Evolutionary conservation across 2,888 invertebrate species (phyloP).

Genomic region (Chromoteleia sp.): DNA sequence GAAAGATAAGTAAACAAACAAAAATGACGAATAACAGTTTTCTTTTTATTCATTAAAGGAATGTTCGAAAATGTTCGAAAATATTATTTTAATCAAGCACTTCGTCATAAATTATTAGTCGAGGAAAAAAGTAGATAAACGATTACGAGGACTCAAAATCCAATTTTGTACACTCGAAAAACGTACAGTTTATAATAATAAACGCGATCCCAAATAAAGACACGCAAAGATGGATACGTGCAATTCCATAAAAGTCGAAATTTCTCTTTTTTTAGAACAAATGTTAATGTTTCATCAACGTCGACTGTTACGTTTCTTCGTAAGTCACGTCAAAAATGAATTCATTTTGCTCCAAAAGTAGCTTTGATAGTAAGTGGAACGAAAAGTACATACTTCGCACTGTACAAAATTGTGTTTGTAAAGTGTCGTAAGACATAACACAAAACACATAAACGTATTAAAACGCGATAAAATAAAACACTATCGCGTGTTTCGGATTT

Average conservation of each 20-base stretch:
- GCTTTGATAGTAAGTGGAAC: background rate
- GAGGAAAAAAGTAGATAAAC: no score
- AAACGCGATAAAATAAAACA: no score
- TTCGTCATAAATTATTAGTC: no score
- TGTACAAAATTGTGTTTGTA: no score
- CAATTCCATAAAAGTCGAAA: background rate
- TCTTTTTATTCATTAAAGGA: no score
- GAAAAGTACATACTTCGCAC: slow-evolving; percentile 1
- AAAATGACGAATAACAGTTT: no score
- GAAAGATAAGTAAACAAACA: no score
- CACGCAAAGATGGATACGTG: background rate
- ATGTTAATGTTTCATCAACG: background rate
- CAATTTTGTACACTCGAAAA: background rate
- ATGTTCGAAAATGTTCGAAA: no score
- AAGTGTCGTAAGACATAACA: no score
- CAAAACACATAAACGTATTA: no score
- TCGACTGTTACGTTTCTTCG: background rate
- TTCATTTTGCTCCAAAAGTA: slow-evolving; percentile 3
- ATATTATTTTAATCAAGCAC: no score
- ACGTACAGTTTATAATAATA: background rate
- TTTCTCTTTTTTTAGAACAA: background rate
- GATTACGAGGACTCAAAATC: background rate
- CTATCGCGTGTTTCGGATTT: no score
- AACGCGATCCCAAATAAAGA: background rate
- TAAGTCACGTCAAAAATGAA: background rate